Conservation (phyloP, 2,888 invertebrate species). For the Zaprionus lineosus region DNA sequence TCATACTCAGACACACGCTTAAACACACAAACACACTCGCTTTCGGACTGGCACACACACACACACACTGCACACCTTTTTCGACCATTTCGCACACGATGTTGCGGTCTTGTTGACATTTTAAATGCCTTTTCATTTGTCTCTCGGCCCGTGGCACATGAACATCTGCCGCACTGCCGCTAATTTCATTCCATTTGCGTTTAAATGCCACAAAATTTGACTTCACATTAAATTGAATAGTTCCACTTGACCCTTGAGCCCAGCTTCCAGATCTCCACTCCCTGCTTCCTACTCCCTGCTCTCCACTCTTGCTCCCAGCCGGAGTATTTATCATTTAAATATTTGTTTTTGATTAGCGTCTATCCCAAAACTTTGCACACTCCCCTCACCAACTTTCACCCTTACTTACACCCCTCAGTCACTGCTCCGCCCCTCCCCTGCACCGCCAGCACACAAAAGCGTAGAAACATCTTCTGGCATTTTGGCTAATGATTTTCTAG, state of each 20-base stretch:
- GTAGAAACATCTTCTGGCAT: constrained; percentile 42
- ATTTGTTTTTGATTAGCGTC: constrained; percentile 42
- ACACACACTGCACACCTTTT: constrained; percentile 58
- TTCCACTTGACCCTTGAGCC: constrained; percentile 31
- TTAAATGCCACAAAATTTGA: constrained; percentile 60
- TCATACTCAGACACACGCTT: background rate
- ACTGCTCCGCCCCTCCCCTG: too few relatives aligned
- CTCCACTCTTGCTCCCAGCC: constrained; percentile 11
- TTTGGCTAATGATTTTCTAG: constrained; percentile 49
- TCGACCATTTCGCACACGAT: constrained; percentile 75
- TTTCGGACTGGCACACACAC: too few relatives aligned
- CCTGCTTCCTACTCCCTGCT: constrained; percentile 10
- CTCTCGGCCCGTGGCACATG: constrained; percentile 9
- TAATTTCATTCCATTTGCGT: constrained; percentile 69
- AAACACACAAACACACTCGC: too few relatives aligned
- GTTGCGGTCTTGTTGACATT: constrained; percentile 76
- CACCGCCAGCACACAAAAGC: too few relatives aligned
- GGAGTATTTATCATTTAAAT: constrained; percentile 26
- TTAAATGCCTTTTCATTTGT: constrained; percentile 76
- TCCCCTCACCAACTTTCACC: too few relatives aligned
- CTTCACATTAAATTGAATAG: constrained; percentile 53
- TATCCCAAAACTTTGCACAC: constrained; percentile 35
- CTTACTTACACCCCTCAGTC: too few relatives aligned
- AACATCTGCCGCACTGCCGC: constrained; percentile 49
- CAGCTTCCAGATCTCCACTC: constrained; percentile 1